Base-by-base conservation (phyloP, 2,888 invertebrate genomes). In the Microdon myrmicae region DNA sequence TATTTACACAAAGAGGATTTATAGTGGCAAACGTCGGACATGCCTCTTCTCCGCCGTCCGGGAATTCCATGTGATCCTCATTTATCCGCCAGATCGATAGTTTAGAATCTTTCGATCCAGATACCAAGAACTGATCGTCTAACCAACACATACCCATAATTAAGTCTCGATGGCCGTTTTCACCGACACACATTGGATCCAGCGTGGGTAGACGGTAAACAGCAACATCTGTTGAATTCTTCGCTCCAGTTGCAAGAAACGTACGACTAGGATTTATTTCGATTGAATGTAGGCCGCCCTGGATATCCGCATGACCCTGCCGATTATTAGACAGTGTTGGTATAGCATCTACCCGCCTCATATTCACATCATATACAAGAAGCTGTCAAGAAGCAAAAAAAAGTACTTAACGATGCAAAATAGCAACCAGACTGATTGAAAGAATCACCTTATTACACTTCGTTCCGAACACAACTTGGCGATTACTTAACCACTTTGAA, bases 381-480 rank as follows among this genome's bases (percentile, higher is more conserved):
- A 96, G 80, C 89, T 92, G 79, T 31, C 79, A n/a, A n/a, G n/a
- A 79, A 58, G 23, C 48, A 51, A 55, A 53, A 32, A 28, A 14
- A 22, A 44, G n/a, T n/a, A n/a, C n/a, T n/a, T n/a, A n/a, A n/a
- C n/a, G n/a, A n/a, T n/a, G n/a, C n/a, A 54, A 26, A 41, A 43
- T 54, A 2, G 7, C 8, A 2, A 32, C 9, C 5, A 14, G 13
- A 4, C 14, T 32, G 20, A 28, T 4, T 25, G 22, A 31, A 10
- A 8, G 5, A 25, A 14, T 20, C 78, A 92, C 92, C 86, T 94
- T 95, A 82, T 96, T 96, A 81, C 97, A 96, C 80, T 97, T 97
- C 39, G 96, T 96, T 45, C 96, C 97, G 79, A 96, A 94, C 13
- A 96, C 94, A 51, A 97, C 91, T 82, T 96, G 95, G 72, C 94